Evolutionary conservation across 1,140 invertebrate species (phyloP), one percentile per base, ranked within the genome.

Genomic region (Eumeta japonica): DNA sequence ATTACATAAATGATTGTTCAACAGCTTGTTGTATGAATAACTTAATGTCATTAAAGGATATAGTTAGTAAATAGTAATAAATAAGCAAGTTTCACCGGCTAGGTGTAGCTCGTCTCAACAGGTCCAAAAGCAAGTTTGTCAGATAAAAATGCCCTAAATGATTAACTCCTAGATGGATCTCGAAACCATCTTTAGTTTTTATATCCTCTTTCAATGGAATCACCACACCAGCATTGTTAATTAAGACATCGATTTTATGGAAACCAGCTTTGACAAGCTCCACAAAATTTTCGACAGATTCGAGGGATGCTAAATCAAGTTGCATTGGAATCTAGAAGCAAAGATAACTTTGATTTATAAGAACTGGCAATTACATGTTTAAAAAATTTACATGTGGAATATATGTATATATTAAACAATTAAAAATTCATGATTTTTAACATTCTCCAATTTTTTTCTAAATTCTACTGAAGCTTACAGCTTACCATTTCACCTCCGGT

Each of bases 191-290:
- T 41, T 80, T 80, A 0, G 85, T 87, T 39, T 79, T 79, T 27
- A 52, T 31, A 39, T 71, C 70, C 11, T 48, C n/a, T 4, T 64
- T 50, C 4, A 79, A 58, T 2, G 86, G 86, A 42, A 85, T 84
- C 43, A 83, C 79, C 0, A 92, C 81, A 9, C 89, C 91, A 13
- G 91, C 93, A 77, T 97, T 97, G 62, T 96, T 96, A 29, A 97
- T 86, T 19, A 97, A 75, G 16, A 93, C 80, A 75, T 96, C 84
- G 28, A 96, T 75, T 43, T 72, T 75, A 39, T 67, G 45, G 48
- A 76, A 75, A 5, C 64, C 72, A 5, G 62, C 59, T 29, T 83
- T 76, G 1, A 92, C 76, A 35, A 82, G 62, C 28, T 77, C 56
- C n/a, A 80, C 81, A 78, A 90, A 90, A 16, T 78, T 68, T 56